Evolutionary conservation across 2,797 vertebrate genomes (phyloP).

Genomic region (Novumbra hubbsi): DNA sequence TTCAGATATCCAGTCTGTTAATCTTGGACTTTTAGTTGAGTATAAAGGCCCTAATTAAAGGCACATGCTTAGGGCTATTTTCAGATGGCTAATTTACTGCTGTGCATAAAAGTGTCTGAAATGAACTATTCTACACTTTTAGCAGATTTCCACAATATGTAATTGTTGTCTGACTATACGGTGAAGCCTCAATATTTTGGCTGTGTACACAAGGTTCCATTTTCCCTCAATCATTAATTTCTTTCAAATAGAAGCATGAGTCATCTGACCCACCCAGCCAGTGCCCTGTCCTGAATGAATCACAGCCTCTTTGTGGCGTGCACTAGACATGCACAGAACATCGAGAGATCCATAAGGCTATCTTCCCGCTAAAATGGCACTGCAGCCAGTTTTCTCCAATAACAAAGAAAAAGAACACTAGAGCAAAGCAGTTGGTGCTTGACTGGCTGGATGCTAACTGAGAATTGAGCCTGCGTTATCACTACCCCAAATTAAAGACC

Average conservation of each 20-base stretch:
- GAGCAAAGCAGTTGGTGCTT: slow-evolving; percentile 27
- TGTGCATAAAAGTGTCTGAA: not conserved
- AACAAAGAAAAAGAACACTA: slow-evolving; percentile 24
- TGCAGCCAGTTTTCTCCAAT: slow-evolving; percentile 28
- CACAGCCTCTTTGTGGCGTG: slow-evolving; percentile 58
- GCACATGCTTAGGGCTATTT: not conserved
- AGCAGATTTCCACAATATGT: not conserved
- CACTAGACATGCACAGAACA: slow-evolving; percentile 44
- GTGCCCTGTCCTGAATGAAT: slow-evolving; percentile 54
- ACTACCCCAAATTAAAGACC: slow-evolving; percentile 39
- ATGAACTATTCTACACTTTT: not conserved
- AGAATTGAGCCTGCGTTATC: slow-evolving; percentile 62
- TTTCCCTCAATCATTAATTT: slow-evolving; percentile 70
- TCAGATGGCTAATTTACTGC: not conserved
- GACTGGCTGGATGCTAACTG: slow-evolving; percentile 49
- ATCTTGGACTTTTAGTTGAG: slow-evolving; percentile 50
- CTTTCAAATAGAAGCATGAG: slow-evolving; percentile 75
- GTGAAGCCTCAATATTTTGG: not conserved
- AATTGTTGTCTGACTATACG: slow-evolving; percentile 19
- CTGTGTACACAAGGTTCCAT: slow-evolving; percentile 55
- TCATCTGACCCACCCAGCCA: slow-evolving; percentile 69
- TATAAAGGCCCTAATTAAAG: not conserved
- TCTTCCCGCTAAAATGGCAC: slow-evolving; percentile 39
- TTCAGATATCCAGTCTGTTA: slow-evolving; percentile 53
- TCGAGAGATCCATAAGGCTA: slow-evolving; percentile 48